Base-by-base conservation (phyloP, 1,140 invertebrate species). In the Eriosoma lanigerum region DNA sequence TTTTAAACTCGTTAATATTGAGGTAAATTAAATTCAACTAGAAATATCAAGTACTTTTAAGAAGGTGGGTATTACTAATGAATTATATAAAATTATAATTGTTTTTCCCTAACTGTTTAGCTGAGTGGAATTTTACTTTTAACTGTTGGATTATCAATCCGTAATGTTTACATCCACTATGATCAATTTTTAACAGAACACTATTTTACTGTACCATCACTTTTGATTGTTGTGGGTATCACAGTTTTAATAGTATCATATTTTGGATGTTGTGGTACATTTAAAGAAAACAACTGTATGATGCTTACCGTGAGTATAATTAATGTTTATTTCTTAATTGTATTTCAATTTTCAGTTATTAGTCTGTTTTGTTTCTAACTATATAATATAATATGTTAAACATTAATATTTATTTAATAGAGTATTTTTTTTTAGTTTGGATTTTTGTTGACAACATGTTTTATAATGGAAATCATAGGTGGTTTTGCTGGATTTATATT, bases 401-500 rank as follows among this genome's bases (percentile, higher is more conserved):
- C n/a, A n/a, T n/a, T n/a, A n/a, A n/a, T n/a, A n/a, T n/a, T n/a
- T n/a, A n/a, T n/a, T n/a, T n/a, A n/a, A n/a, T n/a, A n/a, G n/a
- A n/a, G n/a, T 70, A n/a, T 52, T 1, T 58, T 64, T 73, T 12
- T 82, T 86, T 89, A 95, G 92, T 98, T 96, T 87, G 92, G 93
- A 19, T 90, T 93, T 64, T 87, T 96, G 60, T 86, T 97, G 82
- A 86, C 92, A 15, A 84, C 95, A 15, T 93, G 97, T 80, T 95
- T 97, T 85, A 88, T 94, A 3, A 86, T 95, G 81, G 95, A 97
- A 87, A 85, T 96, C 72, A 92, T 92, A 6, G 91, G 92, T 80
- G 95, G 94, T 81, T 92, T 96, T 84, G 91, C 93, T 21, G 94
- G 93, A 9, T 96, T 94, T 86, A 88, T 94, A 81, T 91, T 94